Evolutionary conservation across 2,797 vertebrate genomes (phyloP).

Genomic region (Gorsachius magnificus): DNA sequence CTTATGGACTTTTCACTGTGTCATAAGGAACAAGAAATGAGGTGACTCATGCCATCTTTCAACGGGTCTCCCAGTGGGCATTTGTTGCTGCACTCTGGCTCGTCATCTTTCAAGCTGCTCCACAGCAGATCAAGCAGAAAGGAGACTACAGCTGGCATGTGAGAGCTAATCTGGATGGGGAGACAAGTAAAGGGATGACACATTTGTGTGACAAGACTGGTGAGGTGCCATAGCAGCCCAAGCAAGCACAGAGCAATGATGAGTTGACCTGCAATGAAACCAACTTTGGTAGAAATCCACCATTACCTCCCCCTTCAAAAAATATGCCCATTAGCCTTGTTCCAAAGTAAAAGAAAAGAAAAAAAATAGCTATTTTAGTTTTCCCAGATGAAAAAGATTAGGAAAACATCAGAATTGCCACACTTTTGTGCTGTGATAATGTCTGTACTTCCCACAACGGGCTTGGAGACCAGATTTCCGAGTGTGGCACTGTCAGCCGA

Average conservation of each 20-base stretch:
- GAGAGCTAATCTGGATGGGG: neutral
- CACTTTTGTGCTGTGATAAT: neutral
- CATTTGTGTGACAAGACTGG: fast-evolving
- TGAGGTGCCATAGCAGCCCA: neutral
- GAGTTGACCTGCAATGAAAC: neutral
- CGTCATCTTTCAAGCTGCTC: neutral
- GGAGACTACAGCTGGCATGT: neutral
- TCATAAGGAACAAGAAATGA: constrained; percentile 12
- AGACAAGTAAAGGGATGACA: neutral
- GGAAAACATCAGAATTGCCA: neutral
- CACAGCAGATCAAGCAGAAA: neutral
- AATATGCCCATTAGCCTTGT: neutral
- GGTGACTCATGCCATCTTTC: neutral
- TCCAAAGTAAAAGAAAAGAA: neutral
- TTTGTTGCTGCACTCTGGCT: neutral
- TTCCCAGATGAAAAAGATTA: neutral
- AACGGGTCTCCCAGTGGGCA: neutral
- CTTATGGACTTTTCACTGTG: neutral
- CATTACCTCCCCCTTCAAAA: neutral
- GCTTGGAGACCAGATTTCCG: neutral
- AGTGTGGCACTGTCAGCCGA: neutral
- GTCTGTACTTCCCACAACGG: neutral
- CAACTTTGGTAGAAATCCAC: neutral
- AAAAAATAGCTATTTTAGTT: neutral
- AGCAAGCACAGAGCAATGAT: neutral